Conservation (phyloP, 2,113 vertebrate species). For the Proteles cristata region DNA sequence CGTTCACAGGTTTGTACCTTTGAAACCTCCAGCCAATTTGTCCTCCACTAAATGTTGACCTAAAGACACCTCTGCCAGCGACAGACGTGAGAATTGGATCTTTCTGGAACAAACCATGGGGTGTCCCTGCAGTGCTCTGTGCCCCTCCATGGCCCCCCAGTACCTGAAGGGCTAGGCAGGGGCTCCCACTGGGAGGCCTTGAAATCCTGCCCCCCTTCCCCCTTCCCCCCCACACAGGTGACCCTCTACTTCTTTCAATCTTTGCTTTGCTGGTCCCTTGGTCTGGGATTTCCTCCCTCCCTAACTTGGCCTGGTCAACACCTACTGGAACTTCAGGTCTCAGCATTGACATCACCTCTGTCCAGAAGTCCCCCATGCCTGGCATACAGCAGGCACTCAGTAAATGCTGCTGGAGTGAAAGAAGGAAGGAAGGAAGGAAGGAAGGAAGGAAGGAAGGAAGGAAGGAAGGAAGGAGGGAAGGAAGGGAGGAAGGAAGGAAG, state of each 20-base stretch:
- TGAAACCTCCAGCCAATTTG: not conserved
- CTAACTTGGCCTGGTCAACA: not conserved
- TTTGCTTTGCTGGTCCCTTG: not conserved
- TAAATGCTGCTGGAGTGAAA: not conserved
- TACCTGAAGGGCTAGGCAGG: not conserved
- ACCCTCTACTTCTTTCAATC: not conserved
- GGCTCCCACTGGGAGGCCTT: not conserved
- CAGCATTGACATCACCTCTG: not conserved
- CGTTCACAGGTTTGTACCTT: not conserved
- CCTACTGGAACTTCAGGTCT: not conserved
- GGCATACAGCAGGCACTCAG: not conserved
- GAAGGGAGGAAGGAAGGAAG: too few relatives aligned
- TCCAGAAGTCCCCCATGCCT: not conserved
- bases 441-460: not conserved
- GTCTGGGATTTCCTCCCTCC: not conserved
- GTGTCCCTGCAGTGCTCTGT: not conserved
- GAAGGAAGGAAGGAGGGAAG: too few relatives aligned
- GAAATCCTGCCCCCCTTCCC: not conserved
- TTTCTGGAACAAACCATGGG: not conserved
- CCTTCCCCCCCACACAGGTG: not conserved
- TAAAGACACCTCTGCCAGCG: not conserved
- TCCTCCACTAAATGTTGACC: not conserved
- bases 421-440: not conserved
- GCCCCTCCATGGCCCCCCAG: not conserved
- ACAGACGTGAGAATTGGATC: not conserved